These are phyloP conservation scores for Pycnomerus fuliginosus DNA, from an alignment of 2,888 invertebrate species.

Conservation along the genomic window DNA sequence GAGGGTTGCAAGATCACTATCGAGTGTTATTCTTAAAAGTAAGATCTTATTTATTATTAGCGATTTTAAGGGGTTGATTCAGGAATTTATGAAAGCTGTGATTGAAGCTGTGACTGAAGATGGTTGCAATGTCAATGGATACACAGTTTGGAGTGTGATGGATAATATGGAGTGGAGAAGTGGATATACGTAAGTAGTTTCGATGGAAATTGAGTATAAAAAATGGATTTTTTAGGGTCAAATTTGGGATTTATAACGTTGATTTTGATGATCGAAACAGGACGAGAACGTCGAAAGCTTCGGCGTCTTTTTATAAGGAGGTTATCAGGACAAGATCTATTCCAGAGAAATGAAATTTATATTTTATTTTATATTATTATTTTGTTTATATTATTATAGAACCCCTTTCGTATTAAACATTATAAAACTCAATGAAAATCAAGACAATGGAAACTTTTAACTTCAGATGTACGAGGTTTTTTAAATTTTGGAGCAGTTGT, in stretches of 20 bases:
- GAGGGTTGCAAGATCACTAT: slow-evolving; percentile 54
- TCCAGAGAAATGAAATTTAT: slow-evolving; percentile 10
- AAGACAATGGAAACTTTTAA: too few species aligned
- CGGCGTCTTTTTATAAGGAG: slow-evolving; percentile 58
- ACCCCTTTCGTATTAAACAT: too few species aligned
- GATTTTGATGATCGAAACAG: slow-evolving; percentile 62
- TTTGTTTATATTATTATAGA: too few species aligned
- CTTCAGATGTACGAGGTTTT: too few species aligned
- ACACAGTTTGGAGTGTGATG: slow-evolving; percentile 75
- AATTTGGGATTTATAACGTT: slow-evolving; percentile 69
- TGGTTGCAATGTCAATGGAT: slow-evolving; percentile 63
- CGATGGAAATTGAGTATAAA: slow-evolving; percentile 2
- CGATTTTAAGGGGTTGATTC: slow-evolving; percentile 5
- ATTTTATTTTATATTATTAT: too few species aligned
- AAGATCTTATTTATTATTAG: slow-evolving; percentile 6
- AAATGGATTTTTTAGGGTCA: slow-evolving; percentile 55
- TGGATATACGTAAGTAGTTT: slow-evolving; percentile 67
- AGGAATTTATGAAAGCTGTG: slow-evolving; percentile 53
- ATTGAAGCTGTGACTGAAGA: slow-evolving; percentile 57
- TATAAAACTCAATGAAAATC: too few species aligned
- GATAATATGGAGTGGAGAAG: slow-evolving; percentile 81
- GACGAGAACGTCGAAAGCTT: slow-evolving; percentile 64
- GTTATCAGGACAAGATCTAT: slow-evolving; percentile 49
- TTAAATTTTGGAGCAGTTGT: too few species aligned
- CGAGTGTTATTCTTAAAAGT: slow-evolving; percentile 51